Evolutionary conservation across 2,888 invertebrate genomes (phyloP).

Genomic region (Mermis nigrescens): DNA sequence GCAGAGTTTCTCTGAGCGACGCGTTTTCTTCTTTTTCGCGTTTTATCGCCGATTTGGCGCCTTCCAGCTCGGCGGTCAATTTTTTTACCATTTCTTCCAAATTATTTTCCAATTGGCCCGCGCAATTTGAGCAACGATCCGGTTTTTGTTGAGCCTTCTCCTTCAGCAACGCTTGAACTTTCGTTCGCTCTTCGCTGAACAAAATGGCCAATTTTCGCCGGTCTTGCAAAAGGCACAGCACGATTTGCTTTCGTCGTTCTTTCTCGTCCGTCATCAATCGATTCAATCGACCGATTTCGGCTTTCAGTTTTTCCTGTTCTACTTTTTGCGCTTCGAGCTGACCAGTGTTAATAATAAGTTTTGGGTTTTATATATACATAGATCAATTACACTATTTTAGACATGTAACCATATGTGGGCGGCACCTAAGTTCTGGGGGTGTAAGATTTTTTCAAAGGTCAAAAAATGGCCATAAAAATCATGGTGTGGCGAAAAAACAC

Average conservation of each 20-base stretch:
- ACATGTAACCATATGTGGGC: too few species aligned
- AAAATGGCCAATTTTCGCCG: slow-evolving; percentile 23
- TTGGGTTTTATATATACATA: not conserved
- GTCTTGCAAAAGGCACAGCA: slow-evolving; percentile 28
- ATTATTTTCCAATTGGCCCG: not conserved
- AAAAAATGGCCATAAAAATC: too few species aligned
- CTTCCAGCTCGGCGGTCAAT: slow-evolving; percentile 3
- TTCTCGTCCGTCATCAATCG: slow-evolving; percentile 30
- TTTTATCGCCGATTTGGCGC: not conserved
- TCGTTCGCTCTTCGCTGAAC: slow-evolving; percentile 12
- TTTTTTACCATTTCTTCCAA: not conserved
- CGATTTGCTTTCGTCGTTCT: slow-evolving; percentile 15
- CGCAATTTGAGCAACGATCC: too few species aligned
- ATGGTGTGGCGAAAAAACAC: too few species aligned
- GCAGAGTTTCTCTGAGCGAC: slow-evolving; percentile 7
- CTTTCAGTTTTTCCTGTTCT: slow-evolving; percentile 31
- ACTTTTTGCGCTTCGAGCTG: slow-evolving; percentile 21
- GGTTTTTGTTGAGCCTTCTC: not conserved
- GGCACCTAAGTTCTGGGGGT: too few species aligned
- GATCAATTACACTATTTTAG: too few species aligned
- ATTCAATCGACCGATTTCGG: slow-evolving; percentile 31
- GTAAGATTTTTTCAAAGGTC: too few species aligned
- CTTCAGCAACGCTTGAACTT: too few species aligned
- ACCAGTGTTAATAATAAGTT: slow-evolving; percentile 10
- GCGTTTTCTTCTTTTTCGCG: slow-evolving; percentile 7